Conservation (phyloP, 2,888 invertebrate genomes). For the Volucella inanis region DNA sequence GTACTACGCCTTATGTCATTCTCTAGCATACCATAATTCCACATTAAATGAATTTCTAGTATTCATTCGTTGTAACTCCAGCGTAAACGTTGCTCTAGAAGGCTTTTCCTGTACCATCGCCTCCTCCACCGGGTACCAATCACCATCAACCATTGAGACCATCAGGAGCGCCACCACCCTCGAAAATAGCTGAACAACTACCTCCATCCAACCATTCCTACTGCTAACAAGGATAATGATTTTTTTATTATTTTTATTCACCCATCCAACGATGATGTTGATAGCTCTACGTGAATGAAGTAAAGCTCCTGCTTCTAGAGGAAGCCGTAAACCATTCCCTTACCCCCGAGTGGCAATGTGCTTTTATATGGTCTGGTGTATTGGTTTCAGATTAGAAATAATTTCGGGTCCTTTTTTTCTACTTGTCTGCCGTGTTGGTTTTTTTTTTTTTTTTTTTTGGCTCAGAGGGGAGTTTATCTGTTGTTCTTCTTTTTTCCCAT, state of each 20-base stretch:
- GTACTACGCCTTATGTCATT: constrained; percentile 51
- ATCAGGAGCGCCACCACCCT: background rate
- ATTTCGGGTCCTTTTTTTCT: constrained; percentile 28
- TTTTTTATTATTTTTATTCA: constrained; percentile 66
- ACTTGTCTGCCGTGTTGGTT: constrained; percentile 2
- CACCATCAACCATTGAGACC: background rate
- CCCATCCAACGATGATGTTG: constrained; percentile 53
- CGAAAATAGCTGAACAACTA: background rate
- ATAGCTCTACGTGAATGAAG: constrained; percentile 60
- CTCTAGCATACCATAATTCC: constrained; percentile 30
- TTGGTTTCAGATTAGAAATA: constrained; percentile 55
- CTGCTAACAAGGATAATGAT: constrained; percentile 53
- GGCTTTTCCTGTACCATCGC: background rate
- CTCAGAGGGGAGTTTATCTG: constrained; percentile 11
- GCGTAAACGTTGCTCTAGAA: constrained; percentile 6
- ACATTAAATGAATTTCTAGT: constrained; percentile 47
- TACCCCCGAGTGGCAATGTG: background rate
- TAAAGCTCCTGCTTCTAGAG: constrained; percentile 33
- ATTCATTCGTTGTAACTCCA: constrained; percentile 38
- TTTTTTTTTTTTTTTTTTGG: constrained; percentile 15
- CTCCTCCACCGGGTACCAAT: background rate
- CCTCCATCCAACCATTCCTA: constrained; percentile 15
- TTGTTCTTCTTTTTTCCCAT: background rate
- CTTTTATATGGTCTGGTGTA: constrained; percentile 34
- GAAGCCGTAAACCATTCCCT: constrained; percentile 28